Base-by-base conservation (phyloP, 2,888 invertebrate genomes). In the Prionchulus punctatus region DNA sequence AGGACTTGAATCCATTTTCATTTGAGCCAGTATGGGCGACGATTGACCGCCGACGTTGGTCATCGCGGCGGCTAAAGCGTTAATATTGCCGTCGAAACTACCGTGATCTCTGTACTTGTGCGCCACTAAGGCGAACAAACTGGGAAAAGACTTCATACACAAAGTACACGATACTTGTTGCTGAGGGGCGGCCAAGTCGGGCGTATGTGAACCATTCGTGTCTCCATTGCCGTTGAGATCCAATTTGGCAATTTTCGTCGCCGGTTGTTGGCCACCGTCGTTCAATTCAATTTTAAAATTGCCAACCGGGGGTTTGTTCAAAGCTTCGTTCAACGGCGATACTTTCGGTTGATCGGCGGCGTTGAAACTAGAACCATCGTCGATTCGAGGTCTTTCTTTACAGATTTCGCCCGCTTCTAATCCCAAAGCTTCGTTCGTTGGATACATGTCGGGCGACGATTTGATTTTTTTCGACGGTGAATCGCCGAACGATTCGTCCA, bases 51-150 rank as follows among this genome's bases (percentile, higher is more conserved):
- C 23, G n/a, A 21, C 15, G 15, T 12, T 23, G n/a, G 23, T 45
- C n/a, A 7, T 7, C 47, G 15, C 7, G 23, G n/a, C 47, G 36
- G 7, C 18, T 7, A 18, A 36, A 36, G 18, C 36, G 36, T 36
- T 36, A 36, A 18, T 18, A 18, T 36, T 18, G 15, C n/a, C 15
- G 23, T 45, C 47, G 47, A 45, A 45, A 30, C 18, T 30, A 1
- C 54, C 48, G 47, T 60, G 61, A 42, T 61, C 61, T 18, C 43
- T 23, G 28, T 55, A 59, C 43, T 57, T 55, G 53, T 61, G 61
- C 2, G 56, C 51, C 31, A 60, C 15, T 27, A 61, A 31, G 15
- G 31, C 52, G 36, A 61, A 42, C 2, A 55, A 2, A 25, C 36
- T 56, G 21, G 31, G 53, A 55, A 49, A 60, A 18, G 53, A 45